These are phyloP conservation scores for Tympanuchus pallidicinctus DNA, from an alignment of 2,113 vertebrate genomes.

Conservation along the genomic window DNA sequence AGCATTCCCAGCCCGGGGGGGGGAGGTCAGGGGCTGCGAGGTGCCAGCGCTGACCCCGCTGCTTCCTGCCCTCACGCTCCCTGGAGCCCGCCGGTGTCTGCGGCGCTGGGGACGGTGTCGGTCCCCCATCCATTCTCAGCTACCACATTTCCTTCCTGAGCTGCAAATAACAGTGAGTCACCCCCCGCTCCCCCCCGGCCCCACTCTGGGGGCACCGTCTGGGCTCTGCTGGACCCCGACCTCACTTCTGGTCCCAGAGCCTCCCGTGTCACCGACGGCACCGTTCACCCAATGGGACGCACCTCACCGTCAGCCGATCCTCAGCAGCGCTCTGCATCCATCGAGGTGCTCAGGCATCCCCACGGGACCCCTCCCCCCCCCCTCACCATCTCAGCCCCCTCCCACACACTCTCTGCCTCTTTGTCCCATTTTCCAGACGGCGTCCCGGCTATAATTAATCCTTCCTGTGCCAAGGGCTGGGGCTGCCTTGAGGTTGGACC, in stretches of 20 bases:
- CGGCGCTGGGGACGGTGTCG: neutral
- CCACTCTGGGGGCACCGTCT: neutral
- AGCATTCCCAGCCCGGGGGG: neutral
- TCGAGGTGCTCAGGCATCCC: neutral
- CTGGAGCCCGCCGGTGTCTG: constrained; percentile 18
- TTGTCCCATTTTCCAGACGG: neutral
- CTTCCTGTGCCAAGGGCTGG: neutral
- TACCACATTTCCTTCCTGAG: constrained; percentile 61
- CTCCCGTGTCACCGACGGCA: fast-evolving
- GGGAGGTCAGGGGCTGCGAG: neutral
- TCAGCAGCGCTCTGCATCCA: too few species aligned
- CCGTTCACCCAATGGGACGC: neutral
- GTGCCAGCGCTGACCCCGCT: neutral
- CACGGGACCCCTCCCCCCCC: fast-evolving
- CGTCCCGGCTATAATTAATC: neutral
- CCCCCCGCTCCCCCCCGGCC: neutral
- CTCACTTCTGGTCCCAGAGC: neutral
- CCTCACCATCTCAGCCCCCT: neutral
- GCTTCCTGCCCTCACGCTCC: constrained; percentile 21
- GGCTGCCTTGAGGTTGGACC: fast-evolving
- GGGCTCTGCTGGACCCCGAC: neutral
- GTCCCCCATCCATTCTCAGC: constrained; percentile 24
- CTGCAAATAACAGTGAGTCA: constrained; percentile 51
- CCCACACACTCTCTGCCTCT: neutral
- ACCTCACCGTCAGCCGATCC: neutral